Percentiles rank a stretch among this genome's conserved stretches.
These are phyloP conservation scores for Mellivora capensis DNA, from an alignment of 2,113 vertebrate species.

Conservation along the genomic window DNA sequence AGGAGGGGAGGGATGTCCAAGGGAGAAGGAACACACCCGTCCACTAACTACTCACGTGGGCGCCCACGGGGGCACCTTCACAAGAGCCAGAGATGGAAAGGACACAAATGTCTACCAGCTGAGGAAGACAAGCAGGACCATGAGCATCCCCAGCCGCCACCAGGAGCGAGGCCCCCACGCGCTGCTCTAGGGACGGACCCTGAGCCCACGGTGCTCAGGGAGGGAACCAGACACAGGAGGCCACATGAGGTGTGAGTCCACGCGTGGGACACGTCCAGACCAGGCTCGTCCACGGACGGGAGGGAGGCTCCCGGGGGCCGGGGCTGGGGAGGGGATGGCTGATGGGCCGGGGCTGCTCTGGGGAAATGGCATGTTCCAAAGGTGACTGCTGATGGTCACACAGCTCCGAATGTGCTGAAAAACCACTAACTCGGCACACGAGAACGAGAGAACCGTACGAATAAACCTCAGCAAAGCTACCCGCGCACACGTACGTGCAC, in stretches of 20 bases:
- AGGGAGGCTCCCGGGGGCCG: no score
- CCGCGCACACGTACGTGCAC: background rate
- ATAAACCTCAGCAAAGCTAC: background rate
- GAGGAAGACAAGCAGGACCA: background rate
- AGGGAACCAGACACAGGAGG: background rate
- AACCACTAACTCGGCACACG: background rate
- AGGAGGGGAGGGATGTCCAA: background rate
- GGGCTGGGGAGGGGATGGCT: background rate
- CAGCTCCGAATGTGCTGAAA: background rate
- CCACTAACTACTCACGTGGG: background rate
- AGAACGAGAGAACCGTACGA: background rate
- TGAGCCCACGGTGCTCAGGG: accelerated
- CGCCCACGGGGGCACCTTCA: background rate
- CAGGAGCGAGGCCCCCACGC: background rate
- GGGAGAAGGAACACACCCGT: background rate
- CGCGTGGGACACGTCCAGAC: background rate
- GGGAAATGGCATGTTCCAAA: background rate
- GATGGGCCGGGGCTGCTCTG: background rate
- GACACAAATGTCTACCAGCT: no score
- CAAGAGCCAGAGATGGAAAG: background rate
- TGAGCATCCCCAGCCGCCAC: accelerated
- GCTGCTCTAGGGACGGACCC: accelerated
- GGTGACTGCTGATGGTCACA: background rate
- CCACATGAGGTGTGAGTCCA: accelerated
- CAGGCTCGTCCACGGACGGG: no score